A percentile compares a stretch with the other conserved stretches of the same genome.
phyloP scores from a whole-genome alignment of 2,113 vertebrate genomes.

The Nematolebias whitei region DNA sequence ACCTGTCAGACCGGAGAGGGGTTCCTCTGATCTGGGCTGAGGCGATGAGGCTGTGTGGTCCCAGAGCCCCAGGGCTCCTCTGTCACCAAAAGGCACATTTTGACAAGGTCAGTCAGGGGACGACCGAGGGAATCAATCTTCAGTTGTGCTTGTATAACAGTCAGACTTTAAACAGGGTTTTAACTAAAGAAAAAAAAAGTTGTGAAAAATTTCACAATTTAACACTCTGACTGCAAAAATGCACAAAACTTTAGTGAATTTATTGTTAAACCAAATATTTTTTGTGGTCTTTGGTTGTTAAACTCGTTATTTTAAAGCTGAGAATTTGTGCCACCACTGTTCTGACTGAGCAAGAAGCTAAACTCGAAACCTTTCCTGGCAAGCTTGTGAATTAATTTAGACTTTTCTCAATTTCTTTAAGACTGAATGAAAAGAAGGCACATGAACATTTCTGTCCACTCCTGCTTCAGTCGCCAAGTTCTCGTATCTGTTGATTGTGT shows the following conservation, averaged over 20 bases:
- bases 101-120: conserved; percentile 38
- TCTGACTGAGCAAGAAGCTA: background rate
- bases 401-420: background rate
- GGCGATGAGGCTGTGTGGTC: conserved; percentile 62
- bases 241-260: background rate
- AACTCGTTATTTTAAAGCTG: conserved; percentile 11
- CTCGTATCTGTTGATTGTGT: conserved; percentile 20
- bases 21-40: conserved; percentile 59
- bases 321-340: conserved; percentile 1
- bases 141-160: conserved; percentile 17
- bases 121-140: background rate
- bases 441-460: conserved; percentile 12
- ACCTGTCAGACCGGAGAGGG: conserved; percentile 38
- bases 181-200: background rate
- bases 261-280: conserved; percentile 3
- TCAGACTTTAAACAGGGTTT: background rate
- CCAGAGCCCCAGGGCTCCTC: conserved; percentile 42
- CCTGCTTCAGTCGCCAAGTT: conserved; percentile 20
- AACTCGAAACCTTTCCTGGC: conserved; percentile 8
- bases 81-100: conserved; percentile 37
- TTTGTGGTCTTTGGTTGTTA: conserved; percentile 3
- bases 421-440: conserved; percentile 15
- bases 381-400: conserved; percentile 14
- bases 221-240: background rate
- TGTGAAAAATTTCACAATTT: background rate